Evolutionary conservation across 2,797 vertebrate genomes (phyloP).

Genomic region (Enteromius trimaculatus): DNA sequence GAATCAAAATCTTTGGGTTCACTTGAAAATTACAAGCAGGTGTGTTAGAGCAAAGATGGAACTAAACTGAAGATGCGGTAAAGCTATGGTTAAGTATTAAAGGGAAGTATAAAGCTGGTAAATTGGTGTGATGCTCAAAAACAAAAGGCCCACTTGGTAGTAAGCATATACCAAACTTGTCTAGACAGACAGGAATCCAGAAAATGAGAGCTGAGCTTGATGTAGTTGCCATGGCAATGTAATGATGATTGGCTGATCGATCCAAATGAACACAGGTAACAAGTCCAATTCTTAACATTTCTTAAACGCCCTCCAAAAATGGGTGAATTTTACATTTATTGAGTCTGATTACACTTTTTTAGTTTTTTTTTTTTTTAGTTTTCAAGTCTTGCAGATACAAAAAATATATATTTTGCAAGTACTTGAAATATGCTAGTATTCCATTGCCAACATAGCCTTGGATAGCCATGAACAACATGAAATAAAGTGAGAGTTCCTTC

Average conservation of each 20-base stretch:
- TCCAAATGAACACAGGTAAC: background rate
- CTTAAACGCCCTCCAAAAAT: background rate
- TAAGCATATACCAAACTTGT: background rate
- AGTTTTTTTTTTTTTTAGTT: background rate
- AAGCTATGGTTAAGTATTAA: background rate
- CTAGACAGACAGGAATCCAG: background rate
- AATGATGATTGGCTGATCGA: background rate
- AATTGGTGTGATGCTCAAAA: background rate
- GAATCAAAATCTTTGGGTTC: slow-evolving; percentile 14
- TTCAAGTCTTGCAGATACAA: background rate
- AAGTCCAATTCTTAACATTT: background rate
- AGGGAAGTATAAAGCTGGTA: background rate
- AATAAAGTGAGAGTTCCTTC: slow-evolving; percentile 24
- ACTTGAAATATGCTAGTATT: background rate
- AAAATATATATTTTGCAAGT: background rate
- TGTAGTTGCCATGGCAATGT: background rate
- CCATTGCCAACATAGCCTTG: background rate
- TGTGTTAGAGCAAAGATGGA: background rate
- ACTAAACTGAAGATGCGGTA: background rate
- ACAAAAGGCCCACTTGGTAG: background rate
- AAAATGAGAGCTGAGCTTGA: background rate
- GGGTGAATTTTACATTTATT: background rate
- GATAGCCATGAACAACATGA: background rate
- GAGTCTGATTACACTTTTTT: background rate
- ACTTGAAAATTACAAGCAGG: slow-evolving; percentile 10